Conservation (phyloP, 2,113 vertebrate species). For the Phaethon lepturus region DNA sequence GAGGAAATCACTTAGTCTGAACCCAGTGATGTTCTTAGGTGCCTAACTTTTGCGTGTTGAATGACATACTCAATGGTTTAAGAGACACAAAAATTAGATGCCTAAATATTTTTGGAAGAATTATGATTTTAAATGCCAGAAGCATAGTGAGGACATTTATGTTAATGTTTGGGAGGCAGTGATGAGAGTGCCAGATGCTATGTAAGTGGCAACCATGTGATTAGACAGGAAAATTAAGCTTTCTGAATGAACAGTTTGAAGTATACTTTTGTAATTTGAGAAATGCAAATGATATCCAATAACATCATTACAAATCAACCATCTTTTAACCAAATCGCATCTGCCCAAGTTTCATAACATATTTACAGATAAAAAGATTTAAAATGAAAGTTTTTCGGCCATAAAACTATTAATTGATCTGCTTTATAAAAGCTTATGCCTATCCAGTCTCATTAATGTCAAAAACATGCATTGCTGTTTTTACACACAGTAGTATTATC, state of each 20-base stretch:
- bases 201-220: not conserved
- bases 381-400: not conserved
- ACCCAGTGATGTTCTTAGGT: not conserved
- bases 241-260: not conserved
- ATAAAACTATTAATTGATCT: not conserved
- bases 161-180: not conserved
- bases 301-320: not conserved
- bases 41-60: not conserved
- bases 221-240: not conserved
- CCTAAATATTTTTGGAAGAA: not conserved
- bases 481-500: not conserved
- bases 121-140: not conserved
- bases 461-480: not conserved
- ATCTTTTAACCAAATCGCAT: not conserved
- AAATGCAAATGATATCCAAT: not conserved
- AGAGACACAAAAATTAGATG: not conserved
- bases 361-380: not conserved
- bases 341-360: not conserved
- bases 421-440: not conserved
- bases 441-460: not conserved
- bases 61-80: not conserved
- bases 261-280: not conserved
- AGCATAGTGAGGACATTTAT: not conserved
- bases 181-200: accelerated
- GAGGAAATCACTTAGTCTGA: not conserved